Percentiles rank a stretch among this genome's conserved stretches.
phyloP scores from a whole-genome alignment of 2,888 invertebrate species.

The Agriopis marginaria region DNA sequence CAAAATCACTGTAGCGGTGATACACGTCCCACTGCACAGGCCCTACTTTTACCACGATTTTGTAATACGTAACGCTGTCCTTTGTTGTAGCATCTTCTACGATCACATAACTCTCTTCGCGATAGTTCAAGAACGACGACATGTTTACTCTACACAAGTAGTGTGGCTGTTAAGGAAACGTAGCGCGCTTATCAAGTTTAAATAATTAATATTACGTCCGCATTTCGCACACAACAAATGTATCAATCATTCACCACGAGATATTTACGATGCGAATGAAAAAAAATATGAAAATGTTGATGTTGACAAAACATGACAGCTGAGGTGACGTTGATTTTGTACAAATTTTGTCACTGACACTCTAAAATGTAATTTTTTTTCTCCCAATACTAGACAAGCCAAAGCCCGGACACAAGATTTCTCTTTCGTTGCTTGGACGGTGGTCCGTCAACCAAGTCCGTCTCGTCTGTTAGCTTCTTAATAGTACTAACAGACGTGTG shows the following conservation, averaged over 20 bases:
- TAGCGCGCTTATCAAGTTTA: constrained; percentile 7
- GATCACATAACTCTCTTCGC: constrained; percentile 88
- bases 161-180: constrained; percentile 1
- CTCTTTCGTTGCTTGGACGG: too few relatives aligned
- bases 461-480: too few relatives aligned
- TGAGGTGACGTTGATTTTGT: too few relatives aligned
- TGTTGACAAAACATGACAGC: not conserved
- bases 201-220: constrained; percentile 9
- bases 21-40: constrained; percentile 93
- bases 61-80: constrained; percentile 90
- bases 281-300: not conserved
- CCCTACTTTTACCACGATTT: constrained; percentile 90
- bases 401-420: too few relatives aligned
- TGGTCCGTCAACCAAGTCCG: too few relatives aligned
- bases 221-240: constrained; percentile 1
- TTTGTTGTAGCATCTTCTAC: constrained; percentile 89
- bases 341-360: too few relatives aligned
- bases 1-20: constrained; percentile 96
- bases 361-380: too few relatives aligned
- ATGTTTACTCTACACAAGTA: constrained; percentile 68
- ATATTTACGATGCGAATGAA: not conserved
- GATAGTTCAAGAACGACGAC: constrained; percentile 91
- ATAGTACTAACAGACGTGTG: too few relatives aligned
- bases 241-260: not conserved
- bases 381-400: too few relatives aligned